Evolutionary conservation across 2,113 vertebrate genomes (phyloP).

Genomic region (Sylvilagus bachmani): DNA sequence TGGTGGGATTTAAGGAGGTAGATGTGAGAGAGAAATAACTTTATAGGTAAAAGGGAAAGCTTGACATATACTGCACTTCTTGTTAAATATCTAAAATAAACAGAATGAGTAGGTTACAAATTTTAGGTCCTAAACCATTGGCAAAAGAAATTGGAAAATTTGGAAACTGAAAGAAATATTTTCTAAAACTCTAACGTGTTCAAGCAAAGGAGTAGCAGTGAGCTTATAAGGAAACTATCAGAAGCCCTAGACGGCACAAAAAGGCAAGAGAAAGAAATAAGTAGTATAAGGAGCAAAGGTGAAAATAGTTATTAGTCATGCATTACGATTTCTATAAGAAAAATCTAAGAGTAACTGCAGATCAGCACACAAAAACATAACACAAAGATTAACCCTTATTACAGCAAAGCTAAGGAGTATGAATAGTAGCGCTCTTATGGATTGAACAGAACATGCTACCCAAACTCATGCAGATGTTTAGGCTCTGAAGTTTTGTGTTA

Average conservation of each 20-base stretch:
- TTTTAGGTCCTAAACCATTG: background rate
- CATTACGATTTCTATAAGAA: background rate
- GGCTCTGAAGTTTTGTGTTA: too few relatives aligned
- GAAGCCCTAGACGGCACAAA: background rate
- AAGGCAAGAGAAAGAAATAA: constrained; percentile 41
- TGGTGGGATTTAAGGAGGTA: background rate
- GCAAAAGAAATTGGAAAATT: background rate
- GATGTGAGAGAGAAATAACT: background rate
- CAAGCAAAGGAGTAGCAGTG: background rate
- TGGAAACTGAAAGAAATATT: background rate
- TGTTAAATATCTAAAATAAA: constrained; percentile 24
- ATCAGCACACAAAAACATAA: background rate
- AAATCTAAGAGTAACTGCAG: background rate
- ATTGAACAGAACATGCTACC: too few relatives aligned
- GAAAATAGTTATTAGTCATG: background rate
- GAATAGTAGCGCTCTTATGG: background rate
- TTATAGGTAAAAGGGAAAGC: background rate
- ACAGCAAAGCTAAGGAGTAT: background rate
- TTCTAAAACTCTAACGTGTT: constrained; percentile 17
- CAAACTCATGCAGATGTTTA: too few relatives aligned
- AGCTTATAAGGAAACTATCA: background rate
- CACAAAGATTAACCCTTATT: background rate
- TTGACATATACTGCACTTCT: background rate
- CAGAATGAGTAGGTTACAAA: background rate
- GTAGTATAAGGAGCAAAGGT: background rate